Conservation (phyloP, 2,888 invertebrate species). For the Drosophila vallismaia region DNA sequence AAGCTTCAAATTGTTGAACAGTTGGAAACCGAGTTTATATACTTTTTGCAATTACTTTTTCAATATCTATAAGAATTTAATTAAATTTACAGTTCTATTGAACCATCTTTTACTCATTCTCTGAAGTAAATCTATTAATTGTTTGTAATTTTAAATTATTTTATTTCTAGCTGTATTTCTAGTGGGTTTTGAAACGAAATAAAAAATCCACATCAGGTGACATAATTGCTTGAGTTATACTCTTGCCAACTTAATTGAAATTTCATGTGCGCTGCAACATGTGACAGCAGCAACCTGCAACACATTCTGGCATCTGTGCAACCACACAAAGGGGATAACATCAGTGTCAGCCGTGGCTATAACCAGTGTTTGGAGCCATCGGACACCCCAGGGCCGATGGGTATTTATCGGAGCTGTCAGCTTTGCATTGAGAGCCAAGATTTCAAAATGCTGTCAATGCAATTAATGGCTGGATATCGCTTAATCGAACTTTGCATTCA, state of each 20-base stretch:
- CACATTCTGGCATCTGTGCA: slow-evolving; percentile 24
- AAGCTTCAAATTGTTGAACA: background rate
- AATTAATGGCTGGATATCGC: slow-evolving; percentile 74
- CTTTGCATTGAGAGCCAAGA: slow-evolving; percentile 66
- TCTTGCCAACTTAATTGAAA: slow-evolving; percentile 74
- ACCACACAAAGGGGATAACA: slow-evolving; percentile 40
- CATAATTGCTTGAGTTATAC: slow-evolving; percentile 70
- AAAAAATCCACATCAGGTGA: slow-evolving; percentile 13
- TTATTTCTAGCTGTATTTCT: too few species aligned
- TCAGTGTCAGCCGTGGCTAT: slow-evolving; percentile 8
- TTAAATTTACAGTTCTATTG: background rate
- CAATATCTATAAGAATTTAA: background rate
- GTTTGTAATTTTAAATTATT: too few species aligned
- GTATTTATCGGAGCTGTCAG: slow-evolving; percentile 71
- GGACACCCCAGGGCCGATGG: slow-evolving; percentile 19
- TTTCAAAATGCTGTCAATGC: slow-evolving; percentile 78
- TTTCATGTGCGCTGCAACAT: slow-evolving; percentile 52
- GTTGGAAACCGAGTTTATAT: background rate
- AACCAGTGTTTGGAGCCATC: slow-evolving; percentile 3
- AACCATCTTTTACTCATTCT: too few species aligned
- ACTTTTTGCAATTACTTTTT: background rate
- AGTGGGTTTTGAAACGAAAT: background rate
- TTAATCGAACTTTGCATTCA: slow-evolving; percentile 14
- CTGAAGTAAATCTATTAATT: too few species aligned
- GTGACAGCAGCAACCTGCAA: slow-evolving; percentile 28